phyloP scores from a whole-genome alignment of 2,797 vertebrate species.

The Semotilus atromaculatus region DNA sequence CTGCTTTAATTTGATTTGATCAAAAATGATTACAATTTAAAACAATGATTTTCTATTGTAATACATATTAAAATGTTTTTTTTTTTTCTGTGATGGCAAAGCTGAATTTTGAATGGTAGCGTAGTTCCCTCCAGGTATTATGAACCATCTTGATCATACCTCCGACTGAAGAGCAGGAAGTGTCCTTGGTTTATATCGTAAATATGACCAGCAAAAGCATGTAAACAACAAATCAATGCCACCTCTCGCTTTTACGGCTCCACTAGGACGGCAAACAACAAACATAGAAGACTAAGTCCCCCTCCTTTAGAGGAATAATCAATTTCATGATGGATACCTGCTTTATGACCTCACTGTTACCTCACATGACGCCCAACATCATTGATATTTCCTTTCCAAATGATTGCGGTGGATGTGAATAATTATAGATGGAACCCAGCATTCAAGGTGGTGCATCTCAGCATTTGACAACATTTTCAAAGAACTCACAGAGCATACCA shows the following conservation, averaged over 20 bases:
- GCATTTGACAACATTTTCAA: conserved; percentile 22
- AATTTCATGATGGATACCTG: conserved; percentile 80
- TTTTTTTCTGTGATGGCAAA: too few species aligned
- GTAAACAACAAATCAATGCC: conserved; percentile 52
- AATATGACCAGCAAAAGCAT: conserved; percentile 6
- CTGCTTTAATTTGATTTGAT: not conserved
- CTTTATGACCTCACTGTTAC: conserved; percentile 80
- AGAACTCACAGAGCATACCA: not conserved
- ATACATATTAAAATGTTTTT: too few species aligned
- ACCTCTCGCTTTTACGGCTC: conserved; percentile 75
- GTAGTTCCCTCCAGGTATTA: not conserved
- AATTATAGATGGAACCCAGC: conserved; percentile 22
- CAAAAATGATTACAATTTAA: not conserved
- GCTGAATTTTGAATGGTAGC: not conserved
- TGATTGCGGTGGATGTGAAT: conserved; percentile 29
- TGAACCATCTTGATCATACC: not conserved
- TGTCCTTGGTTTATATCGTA: not conserved
- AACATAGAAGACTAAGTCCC: conserved; percentile 78
- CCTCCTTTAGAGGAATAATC: conserved; percentile 75
- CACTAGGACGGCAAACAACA: conserved; percentile 69
- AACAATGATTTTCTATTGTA: not conserved
- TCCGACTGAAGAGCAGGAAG: conserved; percentile 1
- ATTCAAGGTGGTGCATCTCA: not conserved
- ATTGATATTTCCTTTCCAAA: conserved; percentile 22
- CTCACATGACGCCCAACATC: conserved; percentile 48